Evolutionary conservation across 2,113 vertebrate genomes (phyloP).

Genomic region (Dermatemys mawii): DNA sequence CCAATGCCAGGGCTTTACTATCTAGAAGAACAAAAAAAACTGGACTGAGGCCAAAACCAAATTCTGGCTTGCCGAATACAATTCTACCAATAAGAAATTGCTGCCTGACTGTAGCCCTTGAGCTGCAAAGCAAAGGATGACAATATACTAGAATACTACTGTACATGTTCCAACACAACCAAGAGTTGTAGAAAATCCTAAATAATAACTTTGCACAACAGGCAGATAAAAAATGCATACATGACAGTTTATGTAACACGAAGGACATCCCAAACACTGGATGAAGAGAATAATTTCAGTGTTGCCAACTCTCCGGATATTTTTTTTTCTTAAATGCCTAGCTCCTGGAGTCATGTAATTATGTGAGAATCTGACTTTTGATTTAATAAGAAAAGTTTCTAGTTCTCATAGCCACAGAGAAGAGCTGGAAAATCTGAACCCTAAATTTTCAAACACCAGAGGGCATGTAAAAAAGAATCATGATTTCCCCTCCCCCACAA

Average conservation of each 20-base stretch:
- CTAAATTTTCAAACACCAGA: not conserved
- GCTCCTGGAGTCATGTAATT: not conserved
- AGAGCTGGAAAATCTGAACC: not conserved
- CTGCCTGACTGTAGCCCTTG: conserved; percentile 47
- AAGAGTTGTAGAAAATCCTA: conserved; percentile 54
- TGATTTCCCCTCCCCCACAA: not conserved
- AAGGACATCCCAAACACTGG: not conserved
- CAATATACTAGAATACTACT: conserved; percentile 38
- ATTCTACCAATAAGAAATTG: conserved; percentile 31
- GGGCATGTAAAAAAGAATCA: not conserved
- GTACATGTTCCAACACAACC: conserved; percentile 11
- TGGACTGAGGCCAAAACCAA: not conserved
- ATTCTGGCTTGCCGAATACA: not conserved
- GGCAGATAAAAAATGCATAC: conserved; percentile 34
- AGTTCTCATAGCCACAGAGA: not conserved
- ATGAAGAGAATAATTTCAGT: not conserved
- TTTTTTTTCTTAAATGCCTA: not conserved
- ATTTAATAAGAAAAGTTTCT: not conserved
- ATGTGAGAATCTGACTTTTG: accelerated
- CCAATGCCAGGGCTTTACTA: not conserved
- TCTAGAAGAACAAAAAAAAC: conserved; percentile 39
- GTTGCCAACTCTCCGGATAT: not conserved
- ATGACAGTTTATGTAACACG: not conserved
- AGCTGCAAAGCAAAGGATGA: conserved; percentile 57
- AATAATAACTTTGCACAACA: not conserved